phyloP scores from a whole-genome alignment of 2,113 vertebrate genomes.

The Myiozetetes cayanensis region DNA sequence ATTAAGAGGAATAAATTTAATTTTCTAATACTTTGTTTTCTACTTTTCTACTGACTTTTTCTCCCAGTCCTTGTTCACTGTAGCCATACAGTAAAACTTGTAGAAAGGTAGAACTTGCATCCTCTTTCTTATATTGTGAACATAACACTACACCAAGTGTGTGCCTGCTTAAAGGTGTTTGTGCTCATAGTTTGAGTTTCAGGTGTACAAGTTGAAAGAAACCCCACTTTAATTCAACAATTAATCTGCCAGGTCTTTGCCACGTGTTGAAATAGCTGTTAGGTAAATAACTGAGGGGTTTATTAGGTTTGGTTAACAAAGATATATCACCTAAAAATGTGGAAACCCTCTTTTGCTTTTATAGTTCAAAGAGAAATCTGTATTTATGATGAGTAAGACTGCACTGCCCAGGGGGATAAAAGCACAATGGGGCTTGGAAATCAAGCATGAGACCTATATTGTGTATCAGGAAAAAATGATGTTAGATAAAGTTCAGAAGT shows the following conservation, averaged over 20 bases:
- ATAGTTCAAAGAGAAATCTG: constrained; percentile 20
- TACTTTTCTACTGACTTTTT: neutral
- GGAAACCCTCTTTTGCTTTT: constrained; percentile 18
- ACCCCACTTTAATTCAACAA: neutral
- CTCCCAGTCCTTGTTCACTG: neutral
- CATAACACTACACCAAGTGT: accelerated
- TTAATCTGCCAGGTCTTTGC: neutral
- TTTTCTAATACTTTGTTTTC: neutral
- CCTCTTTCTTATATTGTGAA: neutral
- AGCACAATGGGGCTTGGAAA: constrained; percentile 33
- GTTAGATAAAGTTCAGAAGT: constrained; percentile 25
- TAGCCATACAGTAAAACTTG: neutral
- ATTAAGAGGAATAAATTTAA: neutral
- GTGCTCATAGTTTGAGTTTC: neutral
- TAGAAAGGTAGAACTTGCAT: neutral
- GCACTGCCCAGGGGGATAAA: neutral
- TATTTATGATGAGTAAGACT: constrained; percentile 32
- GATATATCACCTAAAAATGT: neutral
- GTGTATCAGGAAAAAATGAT: neutral
- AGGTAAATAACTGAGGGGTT: constrained; percentile 37
- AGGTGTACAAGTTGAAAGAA: neutral
- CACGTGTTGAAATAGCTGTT: constrained; percentile 1
- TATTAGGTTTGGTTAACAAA: constrained; percentile 40
- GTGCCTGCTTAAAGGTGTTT: neutral
- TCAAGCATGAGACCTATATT: neutral